These are phyloP conservation scores for Loripinus fragilis DNA, from an alignment of 2,888 invertebrate genomes.

Conservation along the genomic window DNA sequence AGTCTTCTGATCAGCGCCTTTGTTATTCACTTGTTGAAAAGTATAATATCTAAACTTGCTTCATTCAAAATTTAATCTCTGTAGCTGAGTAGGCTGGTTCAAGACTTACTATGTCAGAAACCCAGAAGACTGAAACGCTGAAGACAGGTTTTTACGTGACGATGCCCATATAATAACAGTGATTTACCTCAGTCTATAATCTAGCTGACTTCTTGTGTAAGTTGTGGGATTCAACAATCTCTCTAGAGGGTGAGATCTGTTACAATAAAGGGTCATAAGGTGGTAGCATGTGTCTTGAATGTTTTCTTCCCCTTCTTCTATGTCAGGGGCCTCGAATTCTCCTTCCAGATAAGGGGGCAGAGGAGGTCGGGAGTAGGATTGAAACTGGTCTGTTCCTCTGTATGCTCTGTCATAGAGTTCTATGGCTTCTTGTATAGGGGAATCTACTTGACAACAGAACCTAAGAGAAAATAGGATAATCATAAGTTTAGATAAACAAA, in stretches of 20 bases:
- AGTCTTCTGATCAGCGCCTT: too few relatives aligned
- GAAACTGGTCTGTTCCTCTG: slow-evolving; percentile 60
- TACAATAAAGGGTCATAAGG: slow-evolving; percentile 90
- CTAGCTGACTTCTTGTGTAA: slow-evolving; percentile 91
- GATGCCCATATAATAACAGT: too few relatives aligned
- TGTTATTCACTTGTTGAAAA: too few relatives aligned
- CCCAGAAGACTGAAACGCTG: too few relatives aligned
- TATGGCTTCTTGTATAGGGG: slow-evolving; percentile 89
- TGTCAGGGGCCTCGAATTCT: slow-evolving; percentile 41
- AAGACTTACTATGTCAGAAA: too few relatives aligned
- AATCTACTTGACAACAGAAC: slow-evolving; percentile 89
- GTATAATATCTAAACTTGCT: too few relatives aligned
- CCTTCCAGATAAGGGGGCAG: slow-evolving; percentile 81
- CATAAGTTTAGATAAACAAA: too few relatives aligned
- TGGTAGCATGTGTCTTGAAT: slow-evolving; percentile 90
- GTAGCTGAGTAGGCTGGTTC: too few relatives aligned
- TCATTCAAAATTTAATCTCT: too few relatives aligned
- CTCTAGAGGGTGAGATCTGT: slow-evolving; percentile 86
- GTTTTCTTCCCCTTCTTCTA: slow-evolving; percentile 44
- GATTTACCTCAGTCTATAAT: slow-evolving; percentile 87
- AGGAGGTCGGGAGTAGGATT: slow-evolving; percentile 79
- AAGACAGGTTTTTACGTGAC: too few relatives aligned
- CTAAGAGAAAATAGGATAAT: slow-evolving; percentile 82
- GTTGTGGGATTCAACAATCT: slow-evolving; percentile 89
- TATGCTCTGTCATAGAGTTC: slow-evolving; percentile 88